Base-by-base conservation (phyloP, 1,140 invertebrate species). In the Kradibia gibbosae region DNA sequence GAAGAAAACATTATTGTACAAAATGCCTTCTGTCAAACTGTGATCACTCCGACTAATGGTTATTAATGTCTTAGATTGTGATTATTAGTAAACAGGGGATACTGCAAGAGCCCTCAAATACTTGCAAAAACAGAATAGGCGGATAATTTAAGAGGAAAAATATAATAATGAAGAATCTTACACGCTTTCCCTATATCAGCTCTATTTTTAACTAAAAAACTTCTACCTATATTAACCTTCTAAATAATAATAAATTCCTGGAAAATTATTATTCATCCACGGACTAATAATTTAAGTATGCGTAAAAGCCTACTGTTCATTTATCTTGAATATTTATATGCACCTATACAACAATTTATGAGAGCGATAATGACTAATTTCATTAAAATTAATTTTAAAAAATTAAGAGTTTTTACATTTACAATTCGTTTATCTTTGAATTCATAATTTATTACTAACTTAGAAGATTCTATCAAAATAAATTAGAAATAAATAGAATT, bases 21-120 rank as follows among this genome's bases (percentile, higher is more conserved):
- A 88, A 85, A 88, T 82, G 88, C 89, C 88, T 90, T 89, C 87
- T 90, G 88, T 89, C 85, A 88, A 89, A 86, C 88, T 90, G 89
- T 89, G 89, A 90, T 90, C 84, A 87, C 87, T 87, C 85, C 88
- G 87, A 83, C 84, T 88, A 88, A 81, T 25, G 57, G 62, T 81
- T 81, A 76, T 81, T 76, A 76, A 76, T 77, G 62, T 70, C 39
- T 42, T 79, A 82, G 60, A 79, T 67, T 67, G 53, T 75, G 57
- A 79, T 73, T 74, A 72, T 78, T 82, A 82, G 28, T 45, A 22
- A 55, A 25, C 8, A 60, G 28, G n/a, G 22, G 20, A 48, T 31
- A 48, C 17, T 77, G 34, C 36, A 65, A 77, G 60, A 42, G 25
- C 0, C 55, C 3, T 62, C 3, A 25, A 65, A 25, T 8, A 48